Conservation (phyloP, 2,113 vertebrate species). For the Ginglymostoma cirratum region DNA sequence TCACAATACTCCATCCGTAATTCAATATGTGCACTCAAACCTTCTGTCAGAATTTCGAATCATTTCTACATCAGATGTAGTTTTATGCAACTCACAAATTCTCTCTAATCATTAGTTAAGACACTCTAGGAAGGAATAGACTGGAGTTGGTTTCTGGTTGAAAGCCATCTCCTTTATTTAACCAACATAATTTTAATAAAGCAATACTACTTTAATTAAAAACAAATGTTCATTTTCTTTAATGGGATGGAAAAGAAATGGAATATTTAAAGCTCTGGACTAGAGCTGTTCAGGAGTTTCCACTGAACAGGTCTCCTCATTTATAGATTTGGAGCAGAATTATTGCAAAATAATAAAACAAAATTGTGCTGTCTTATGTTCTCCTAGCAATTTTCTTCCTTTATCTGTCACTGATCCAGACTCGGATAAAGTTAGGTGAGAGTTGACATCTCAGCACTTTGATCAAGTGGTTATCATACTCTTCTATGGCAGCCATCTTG, state of each 20-base stretch:
- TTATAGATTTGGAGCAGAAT: background rate
- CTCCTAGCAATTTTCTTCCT: background rate
- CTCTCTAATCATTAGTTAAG: background rate
- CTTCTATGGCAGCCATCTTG: too few species aligned
- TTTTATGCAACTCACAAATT: background rate
- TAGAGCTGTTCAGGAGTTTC: background rate
- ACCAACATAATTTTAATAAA: background rate
- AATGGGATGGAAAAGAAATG: background rate
- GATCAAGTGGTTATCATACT: too few species aligned
- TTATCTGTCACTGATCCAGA: background rate
- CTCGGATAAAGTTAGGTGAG: too few species aligned
- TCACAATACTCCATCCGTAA: slow-evolving; percentile 7
- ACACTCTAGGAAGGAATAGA: background rate
- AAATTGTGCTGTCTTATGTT: background rate
- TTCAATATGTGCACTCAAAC: background rate
- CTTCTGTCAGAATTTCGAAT: background rate
- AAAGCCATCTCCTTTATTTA: background rate
- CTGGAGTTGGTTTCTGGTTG: background rate
- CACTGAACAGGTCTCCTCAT: background rate
- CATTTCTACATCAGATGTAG: background rate
- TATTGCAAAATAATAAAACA: background rate
- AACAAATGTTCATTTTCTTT: slow-evolving; percentile 1
- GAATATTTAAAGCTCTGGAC: background rate
- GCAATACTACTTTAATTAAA: background rate
- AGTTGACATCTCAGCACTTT: too few species aligned